Percentiles rank a stretch among this genome's conserved stretches.
Conservation (phyloP, 1,140 invertebrate genomes). For the Cotesia glomerata region DNA sequence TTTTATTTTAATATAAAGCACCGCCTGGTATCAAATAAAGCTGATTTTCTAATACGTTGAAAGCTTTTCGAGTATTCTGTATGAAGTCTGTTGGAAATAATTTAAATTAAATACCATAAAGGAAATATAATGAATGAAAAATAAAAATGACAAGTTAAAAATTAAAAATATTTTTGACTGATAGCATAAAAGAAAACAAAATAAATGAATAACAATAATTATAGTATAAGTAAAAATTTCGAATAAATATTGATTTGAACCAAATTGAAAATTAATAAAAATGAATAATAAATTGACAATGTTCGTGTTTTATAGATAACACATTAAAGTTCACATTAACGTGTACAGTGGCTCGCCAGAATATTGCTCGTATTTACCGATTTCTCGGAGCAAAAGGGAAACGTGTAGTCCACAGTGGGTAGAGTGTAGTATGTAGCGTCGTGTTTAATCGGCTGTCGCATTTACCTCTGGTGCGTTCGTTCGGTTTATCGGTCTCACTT, state of each 20-base stretch:
- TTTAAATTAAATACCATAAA: too few species aligned
- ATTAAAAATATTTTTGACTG: too few species aligned
- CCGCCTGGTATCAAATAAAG: too few species aligned
- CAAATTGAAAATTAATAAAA: constrained; percentile 3
- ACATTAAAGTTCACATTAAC: not conserved
- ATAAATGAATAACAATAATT: not conserved
- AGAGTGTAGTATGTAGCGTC: not conserved
- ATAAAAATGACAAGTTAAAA: too few species aligned
- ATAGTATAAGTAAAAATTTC: not conserved
- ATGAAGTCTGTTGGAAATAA: too few species aligned
- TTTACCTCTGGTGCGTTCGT: constrained; percentile 14
- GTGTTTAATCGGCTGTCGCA: constrained; percentile 40
- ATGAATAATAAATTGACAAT: not conserved
- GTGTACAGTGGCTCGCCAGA: not conserved
- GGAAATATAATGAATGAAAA: too few species aligned
- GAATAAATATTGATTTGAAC: not conserved
- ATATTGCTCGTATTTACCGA: constrained; percentile 40
- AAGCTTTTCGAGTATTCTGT: too few species aligned
- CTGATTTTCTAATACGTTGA: too few species aligned
- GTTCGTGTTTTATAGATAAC: not conserved
- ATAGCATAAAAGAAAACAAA: not conserved
- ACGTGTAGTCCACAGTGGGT: constrained; percentile 10
- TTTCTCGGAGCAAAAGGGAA: constrained; percentile 39
- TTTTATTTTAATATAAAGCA: too few species aligned
- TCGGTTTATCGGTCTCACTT: not conserved